Evolutionary conservation across 2,797 vertebrate species (phyloP), one percentile per base, ranked within the genome.

Genomic region (Oreonectes daqikongensis): DNA sequence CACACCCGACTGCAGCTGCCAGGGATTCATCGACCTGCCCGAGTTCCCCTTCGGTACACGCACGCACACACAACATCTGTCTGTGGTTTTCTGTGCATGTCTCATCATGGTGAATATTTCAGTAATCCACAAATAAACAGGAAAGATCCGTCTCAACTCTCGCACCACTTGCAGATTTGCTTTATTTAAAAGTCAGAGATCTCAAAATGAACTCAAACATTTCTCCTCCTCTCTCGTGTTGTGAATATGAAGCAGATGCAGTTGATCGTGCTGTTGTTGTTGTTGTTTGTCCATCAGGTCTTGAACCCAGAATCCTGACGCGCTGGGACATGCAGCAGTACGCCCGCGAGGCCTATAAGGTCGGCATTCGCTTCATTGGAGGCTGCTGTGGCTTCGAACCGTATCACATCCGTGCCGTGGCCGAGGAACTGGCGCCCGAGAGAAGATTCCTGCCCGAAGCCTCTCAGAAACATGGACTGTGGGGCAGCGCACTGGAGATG

Each of bases 371-470:
- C 66, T 97, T 84, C 85, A 97, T 97, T 7, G 96, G 96, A 0
- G 95, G 96, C 70, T 98, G 96, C 90, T 98, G 96, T 18, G 96
- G 97, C 4, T 98, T 96, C 64, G 96, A 98, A 84, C 94, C 96
- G 0, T 98, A 97, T 61, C 97, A 99, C 68, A 84, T 94, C 84
- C 92, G 97, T 12, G 96, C 95, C 0, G 83, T 97, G 83, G 88
- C 95, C 0, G 97, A 99, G 87, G 97, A 98, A 83, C 90, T 98
- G 88, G 92, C 89, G 4, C 78, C 89, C 0, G 95, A 98, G 86
- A 93, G 93, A 75, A 94, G 96, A 0, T 89, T 91, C 87, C 83
- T 94, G 78, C 95, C 97, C 0, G 82, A 84, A 1, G 97, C 91
- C 28, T 97, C 95, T 0, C 93, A 96, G 63, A 98, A 99, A 79